Percentiles rank a stretch among this genome's conserved stretches.
Conservation (phyloP, 2,113 vertebrate species). For the Stomatorhinus ivindoensis region DNA sequence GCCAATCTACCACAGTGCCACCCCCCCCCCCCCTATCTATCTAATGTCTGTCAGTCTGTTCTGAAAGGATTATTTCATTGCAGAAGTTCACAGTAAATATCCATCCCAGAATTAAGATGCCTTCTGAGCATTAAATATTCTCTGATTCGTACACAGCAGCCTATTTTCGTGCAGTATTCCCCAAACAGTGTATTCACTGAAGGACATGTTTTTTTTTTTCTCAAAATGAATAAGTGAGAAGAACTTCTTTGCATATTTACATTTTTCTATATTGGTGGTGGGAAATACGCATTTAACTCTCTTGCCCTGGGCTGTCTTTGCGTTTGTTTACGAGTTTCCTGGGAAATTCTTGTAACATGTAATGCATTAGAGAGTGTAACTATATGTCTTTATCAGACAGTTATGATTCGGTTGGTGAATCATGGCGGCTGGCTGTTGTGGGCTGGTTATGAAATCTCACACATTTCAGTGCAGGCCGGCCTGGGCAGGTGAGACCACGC, state of each 20-base stretch:
- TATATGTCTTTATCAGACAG: not conserved
- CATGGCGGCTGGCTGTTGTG: not conserved
- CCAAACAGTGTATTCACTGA: conserved; percentile 14
- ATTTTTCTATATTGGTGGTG: not conserved
- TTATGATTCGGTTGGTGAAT: not conserved
- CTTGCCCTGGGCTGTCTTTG: not conserved
- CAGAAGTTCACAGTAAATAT: not conserved
- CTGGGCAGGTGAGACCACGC: not conserved
- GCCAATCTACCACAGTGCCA: conserved; percentile 32
- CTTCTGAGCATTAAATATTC: not conserved
- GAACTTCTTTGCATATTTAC: not conserved
- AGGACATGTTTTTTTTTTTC: not conserved
- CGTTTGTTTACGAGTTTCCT: not conserved
- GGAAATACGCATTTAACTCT: not conserved
- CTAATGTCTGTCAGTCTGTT: too few relatives aligned
- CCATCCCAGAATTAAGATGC: not conserved
- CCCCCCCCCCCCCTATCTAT: not conserved
- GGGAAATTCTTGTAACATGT: not conserved
- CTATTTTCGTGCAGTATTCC: not conserved
- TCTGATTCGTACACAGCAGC: not conserved
- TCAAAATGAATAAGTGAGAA: not conserved
- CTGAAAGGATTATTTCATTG: not conserved
- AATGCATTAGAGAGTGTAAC: not conserved
- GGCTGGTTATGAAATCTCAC: not conserved
- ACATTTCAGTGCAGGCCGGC: not conserved